A percentile compares a stretch with the other conserved stretches of the same genome.
Conservation (phyloP, 2,888 invertebrate genomes). For the Cataglyphis albicans region DNA sequence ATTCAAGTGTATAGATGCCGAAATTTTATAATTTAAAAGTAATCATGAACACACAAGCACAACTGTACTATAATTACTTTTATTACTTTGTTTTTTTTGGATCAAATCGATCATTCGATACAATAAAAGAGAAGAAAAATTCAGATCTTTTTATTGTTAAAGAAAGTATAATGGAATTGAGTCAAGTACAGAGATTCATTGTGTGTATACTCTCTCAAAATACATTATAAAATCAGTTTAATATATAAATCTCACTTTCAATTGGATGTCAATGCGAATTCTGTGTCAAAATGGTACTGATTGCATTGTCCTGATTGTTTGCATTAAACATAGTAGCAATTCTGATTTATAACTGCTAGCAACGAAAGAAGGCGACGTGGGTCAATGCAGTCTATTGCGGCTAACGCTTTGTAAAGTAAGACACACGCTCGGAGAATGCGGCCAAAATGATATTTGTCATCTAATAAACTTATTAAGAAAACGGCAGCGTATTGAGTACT, state of each 20-base stretch:
- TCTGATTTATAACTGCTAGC: conserved; percentile 77
- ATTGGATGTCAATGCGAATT: conserved; percentile 19
- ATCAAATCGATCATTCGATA: too few relatives aligned
- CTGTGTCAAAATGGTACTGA: conserved; percentile 13
- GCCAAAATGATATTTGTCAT: conserved; percentile 82
- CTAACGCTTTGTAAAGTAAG: conserved; percentile 78
- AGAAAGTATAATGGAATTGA: too few relatives aligned
- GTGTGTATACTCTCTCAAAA: not conserved
- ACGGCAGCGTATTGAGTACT: conserved; percentile 59
- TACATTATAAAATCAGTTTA: not conserved
- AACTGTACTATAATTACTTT: too few relatives aligned
- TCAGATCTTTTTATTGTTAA: too few relatives aligned
- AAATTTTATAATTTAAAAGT: too few relatives aligned
- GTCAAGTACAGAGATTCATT: not conserved
- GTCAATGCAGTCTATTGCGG: conserved; percentile 80
- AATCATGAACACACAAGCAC: too few relatives aligned
- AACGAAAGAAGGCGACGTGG: conserved; percentile 72
- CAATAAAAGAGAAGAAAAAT: too few relatives aligned
- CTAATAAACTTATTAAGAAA: conserved; percentile 78
- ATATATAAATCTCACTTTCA: not conserved
- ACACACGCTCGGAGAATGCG: conserved; percentile 78
- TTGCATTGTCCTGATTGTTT: conserved; percentile 55
- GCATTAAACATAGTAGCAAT: conserved; percentile 72
- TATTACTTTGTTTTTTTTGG: too few relatives aligned
- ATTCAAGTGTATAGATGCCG: too few relatives aligned